Base-by-base conservation (phyloP, 2,888 invertebrate species). In the Thecocarcelia acutangulata region DNA sequence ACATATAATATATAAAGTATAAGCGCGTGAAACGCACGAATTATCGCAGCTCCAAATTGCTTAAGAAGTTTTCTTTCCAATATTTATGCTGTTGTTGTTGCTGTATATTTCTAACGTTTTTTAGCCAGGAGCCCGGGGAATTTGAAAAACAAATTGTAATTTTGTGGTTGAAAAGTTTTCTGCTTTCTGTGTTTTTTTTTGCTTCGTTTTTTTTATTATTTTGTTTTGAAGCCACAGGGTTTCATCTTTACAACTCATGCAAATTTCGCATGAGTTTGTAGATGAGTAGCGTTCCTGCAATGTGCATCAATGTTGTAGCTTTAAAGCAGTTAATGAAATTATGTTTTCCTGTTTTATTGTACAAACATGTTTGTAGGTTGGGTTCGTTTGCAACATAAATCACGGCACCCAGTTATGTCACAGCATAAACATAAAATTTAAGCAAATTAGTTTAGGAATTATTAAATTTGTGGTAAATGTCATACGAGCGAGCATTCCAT, bases 1-100 rank as follows among this genome's bases (percentile, higher is more conserved):
- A 28, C 54, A 64, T 56, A 54, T 54, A 58, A 74, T 64, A 78
- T 64, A 63, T 54, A 63, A 63, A 58, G 78, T 64, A 78, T 70
- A 59, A 81, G 69, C 75, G 83, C 79, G 82, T 73, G 79, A 82
- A 82, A 83, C 83, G 73, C 73, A 82, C 79, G 79, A 83, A 83
- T 83, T 83, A 83, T 83, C 83, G 72, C 83, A 83, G 83, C 83
- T 83, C 75, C 78, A 82, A 78, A 78, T 82, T 78, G 66, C 44
- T 78, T 75, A 75, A 78, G 66, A 73, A 64, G 44, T 64, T 72
- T 72, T 66, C 54, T 44, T 52, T 54, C 46, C 19, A 52, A 44
- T 42, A 59, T 21, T 24, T 28, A 59, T 68, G 58, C 52, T 58
- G 61, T 48, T 66, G 48, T 68, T 59, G 66, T 68, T 24, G 24